Base-by-base conservation (phyloP, 53 echinoderm and acorn worm species). In the Hippasteria phrygiana region DNA sequence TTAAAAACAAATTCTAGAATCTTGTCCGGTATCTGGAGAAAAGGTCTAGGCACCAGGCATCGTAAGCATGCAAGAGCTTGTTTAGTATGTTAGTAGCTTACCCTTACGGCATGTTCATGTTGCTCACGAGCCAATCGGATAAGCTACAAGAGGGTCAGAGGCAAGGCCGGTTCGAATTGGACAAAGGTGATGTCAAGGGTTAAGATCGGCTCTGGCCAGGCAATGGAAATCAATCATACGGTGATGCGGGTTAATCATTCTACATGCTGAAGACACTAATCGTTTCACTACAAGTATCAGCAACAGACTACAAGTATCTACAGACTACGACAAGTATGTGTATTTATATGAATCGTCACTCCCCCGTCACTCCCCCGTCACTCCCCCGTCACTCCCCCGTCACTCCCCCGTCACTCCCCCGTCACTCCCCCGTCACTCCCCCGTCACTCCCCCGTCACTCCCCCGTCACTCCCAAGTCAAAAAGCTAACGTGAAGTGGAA, bases 111-210 rank as follows among this genome's bases (percentile, higher is more conserved):
- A 16, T 55, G 64, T 81, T 81, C 81, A 81, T 81, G 81, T 81
- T 81, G 81, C 43, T 62, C 81, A 81, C 81, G 81, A 65, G 81
- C 81, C 81, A 81, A 64, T 81, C 81, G 81, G 63, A 81, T 81
- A 81, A 81, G 81, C 81, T 81, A 65, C 42, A 20, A 28, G 63
- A 62, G 5, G 42, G 38, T 62, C 80, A 64, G n/a, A n/a, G n/a
- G n/a, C n/a, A n/a, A n/a, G n/a, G n/a, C n/a, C n/a, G n/a, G n/a
- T n/a, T n/a, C n/a, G n/a, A n/a, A n/a, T n/a, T n/a, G n/a, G n/a
- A n/a, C n/a, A n/a, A n/a, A n/a, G 65, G 81, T 24, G 22, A 59
- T 59, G 59, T 59, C 81, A 81, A 39, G 55, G 86, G 86, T 71
- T 86, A 86, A 64, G 38, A 42, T 71, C 36, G 51, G 71, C 10